phyloP scores from a whole-genome alignment of 2,888 invertebrate genomes.

The Smittia aterrima region DNA sequence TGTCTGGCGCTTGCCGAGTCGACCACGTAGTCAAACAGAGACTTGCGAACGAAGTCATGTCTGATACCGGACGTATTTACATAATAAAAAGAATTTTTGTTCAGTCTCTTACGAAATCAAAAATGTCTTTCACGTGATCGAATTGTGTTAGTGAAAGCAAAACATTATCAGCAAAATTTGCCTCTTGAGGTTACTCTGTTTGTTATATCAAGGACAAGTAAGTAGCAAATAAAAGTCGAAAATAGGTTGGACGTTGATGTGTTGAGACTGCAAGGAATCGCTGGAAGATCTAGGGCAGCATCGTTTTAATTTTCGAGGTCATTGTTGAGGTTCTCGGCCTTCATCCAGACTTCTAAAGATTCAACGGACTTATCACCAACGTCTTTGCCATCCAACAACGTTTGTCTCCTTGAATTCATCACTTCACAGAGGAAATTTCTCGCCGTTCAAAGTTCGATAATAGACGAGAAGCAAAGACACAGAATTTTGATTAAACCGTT shows the following conservation, averaged over 20 bases:
- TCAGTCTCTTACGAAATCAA: neutral
- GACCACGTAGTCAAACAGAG: neutral
- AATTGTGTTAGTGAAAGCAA: constrained; percentile 17
- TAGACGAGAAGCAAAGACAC: neutral
- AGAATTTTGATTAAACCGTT: constrained; percentile 25
- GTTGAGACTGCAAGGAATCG: neutral
- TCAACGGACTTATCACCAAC: neutral
- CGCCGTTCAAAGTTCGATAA: constrained; percentile 7
- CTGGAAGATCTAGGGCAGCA: neutral
- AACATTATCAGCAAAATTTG: neutral
- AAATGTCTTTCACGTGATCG: constrained; percentile 1
- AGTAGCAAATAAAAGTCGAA: neutral
- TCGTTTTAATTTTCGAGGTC: neutral
- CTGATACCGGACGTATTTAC: constrained; percentile 8
- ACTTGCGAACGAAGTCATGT: constrained; percentile 3
- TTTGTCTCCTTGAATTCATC: constrained; percentile 5
- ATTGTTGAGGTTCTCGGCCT: neutral
- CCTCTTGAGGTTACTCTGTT: constrained; percentile 1
- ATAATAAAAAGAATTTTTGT: neutral
- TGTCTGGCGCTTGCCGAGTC: neutral
- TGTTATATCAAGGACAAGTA: neutral
- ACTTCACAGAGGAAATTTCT: neutral
- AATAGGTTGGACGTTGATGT: neutral
- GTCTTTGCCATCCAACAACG: neutral
- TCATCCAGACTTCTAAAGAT: too few species aligned